Evolutionary conservation across 2,888 invertebrate genomes (phyloP).

Genomic region (Ophonus ardosiacus): DNA sequence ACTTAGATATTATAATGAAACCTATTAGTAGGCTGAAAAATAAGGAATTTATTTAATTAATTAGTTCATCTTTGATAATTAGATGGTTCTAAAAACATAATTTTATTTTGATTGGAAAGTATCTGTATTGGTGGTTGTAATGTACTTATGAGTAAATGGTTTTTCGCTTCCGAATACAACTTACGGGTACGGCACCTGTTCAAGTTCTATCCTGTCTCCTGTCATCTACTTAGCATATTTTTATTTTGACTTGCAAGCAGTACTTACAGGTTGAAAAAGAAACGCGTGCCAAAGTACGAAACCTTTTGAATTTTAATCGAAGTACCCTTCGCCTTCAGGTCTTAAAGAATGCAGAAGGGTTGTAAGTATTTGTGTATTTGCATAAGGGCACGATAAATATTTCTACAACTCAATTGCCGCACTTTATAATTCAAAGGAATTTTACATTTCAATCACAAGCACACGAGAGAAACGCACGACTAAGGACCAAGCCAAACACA

Average conservation of each 20-base stretch:
- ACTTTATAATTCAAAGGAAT: not conserved
- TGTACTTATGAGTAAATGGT: too few species aligned
- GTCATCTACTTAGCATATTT: not conserved
- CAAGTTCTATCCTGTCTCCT: too few species aligned
- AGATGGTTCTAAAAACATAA: too few species aligned
- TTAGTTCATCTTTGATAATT: too few species aligned
- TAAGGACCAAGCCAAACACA: not conserved
- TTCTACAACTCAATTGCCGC: not conserved
- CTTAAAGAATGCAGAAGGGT: constrained; percentile 29
- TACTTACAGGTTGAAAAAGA: not conserved
- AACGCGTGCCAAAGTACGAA: constrained; percentile 9
- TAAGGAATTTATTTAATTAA: too few species aligned
- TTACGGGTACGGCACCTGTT: too few species aligned
- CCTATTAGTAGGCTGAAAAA: too few species aligned
- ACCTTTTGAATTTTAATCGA: constrained; percentile 33
- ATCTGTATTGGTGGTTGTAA: too few species aligned
- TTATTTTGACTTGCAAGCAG: constrained; percentile 16
- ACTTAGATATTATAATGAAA: too few species aligned
- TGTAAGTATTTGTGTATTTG: constrained; percentile 17
- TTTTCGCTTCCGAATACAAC: too few species aligned
- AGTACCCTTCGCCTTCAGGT: not conserved
- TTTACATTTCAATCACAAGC: not conserved
- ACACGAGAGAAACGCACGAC: not conserved
- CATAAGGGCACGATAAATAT: constrained; percentile 18
- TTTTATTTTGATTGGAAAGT: too few species aligned